A percentile compares a stretch with the other conserved stretches of the same genome.
Evolutionary conservation across 2,888 invertebrate species (phyloP).

Genomic region (Catocala nupta): DNA sequence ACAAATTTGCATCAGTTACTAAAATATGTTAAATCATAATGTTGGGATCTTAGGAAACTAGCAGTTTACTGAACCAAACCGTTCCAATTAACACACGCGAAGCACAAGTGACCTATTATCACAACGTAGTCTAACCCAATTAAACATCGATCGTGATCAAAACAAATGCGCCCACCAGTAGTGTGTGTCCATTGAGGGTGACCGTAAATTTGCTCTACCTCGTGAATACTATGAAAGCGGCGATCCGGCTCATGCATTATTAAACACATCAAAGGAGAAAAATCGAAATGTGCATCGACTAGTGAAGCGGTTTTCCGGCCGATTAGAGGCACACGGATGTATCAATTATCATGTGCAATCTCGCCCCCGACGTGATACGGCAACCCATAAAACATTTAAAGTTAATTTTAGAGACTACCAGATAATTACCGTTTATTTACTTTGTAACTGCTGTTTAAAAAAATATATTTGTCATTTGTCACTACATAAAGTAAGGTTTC

Average conservation of each 20-base stretch:
- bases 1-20: too few relatives aligned
- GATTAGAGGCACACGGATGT: slow-evolving; percentile 79
- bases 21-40: background rate
- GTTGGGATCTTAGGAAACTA: background rate
- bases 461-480: too few relatives aligned
- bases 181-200: slow-evolving; percentile 38
- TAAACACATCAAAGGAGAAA: slow-evolving; percentile 87
- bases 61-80: slow-evolving; percentile 9
- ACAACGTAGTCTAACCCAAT: slow-evolving; percentile 44
- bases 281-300: slow-evolving; percentile 84
- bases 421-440: background rate
- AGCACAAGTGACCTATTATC: slow-evolving; percentile 44
- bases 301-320: slow-evolving; percentile 83
- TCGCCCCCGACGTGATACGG: slow-evolving; percentile 30
- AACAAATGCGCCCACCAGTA: slow-evolving; percentile 38
- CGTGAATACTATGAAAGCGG: slow-evolving; percentile 60
- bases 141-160: slow-evolving; percentile 48
- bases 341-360: slow-evolving; percentile 77
- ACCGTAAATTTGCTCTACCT: slow-evolving; percentile 49
- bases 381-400: slow-evolving; percentile 16
- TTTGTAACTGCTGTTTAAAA: background rate
- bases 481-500: too few relatives aligned
- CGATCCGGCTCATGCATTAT: slow-evolving; percentile 82
- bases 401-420: slow-evolving; percentile 9
- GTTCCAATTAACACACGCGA: slow-evolving; percentile 29